Conservation (phyloP, 2,113 vertebrate genomes). For the Pachypanchax playfairii region DNA sequence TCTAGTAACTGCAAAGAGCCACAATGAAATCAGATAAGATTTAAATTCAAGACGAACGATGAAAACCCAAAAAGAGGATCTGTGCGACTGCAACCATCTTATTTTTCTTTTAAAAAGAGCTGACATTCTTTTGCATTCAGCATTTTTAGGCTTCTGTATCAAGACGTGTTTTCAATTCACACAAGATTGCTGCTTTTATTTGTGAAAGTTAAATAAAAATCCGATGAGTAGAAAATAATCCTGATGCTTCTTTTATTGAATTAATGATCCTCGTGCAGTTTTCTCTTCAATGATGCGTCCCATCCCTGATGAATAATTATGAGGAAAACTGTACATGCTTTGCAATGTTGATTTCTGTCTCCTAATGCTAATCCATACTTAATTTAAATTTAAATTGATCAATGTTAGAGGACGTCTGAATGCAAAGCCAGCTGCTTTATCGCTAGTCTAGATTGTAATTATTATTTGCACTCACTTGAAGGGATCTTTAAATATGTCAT, state of each 20-base stretch:
- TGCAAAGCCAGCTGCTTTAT: conserved; percentile 27
- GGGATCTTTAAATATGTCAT: conserved; percentile 22
- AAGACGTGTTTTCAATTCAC: not conserved
- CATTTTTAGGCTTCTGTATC: not conserved
- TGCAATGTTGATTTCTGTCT: conserved; percentile 29
- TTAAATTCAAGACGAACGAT: not conserved
- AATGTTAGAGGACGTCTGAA: conserved; percentile 17
- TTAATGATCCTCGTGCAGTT: conserved; percentile 1
- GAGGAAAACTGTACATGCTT: conserved; percentile 6
- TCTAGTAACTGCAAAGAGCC: conserved; percentile 29
- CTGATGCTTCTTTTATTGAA: conserved; percentile 7
- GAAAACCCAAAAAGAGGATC: not conserved
- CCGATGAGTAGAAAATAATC: conserved; percentile 3
- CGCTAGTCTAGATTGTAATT: conserved; percentile 24
- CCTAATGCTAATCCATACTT: conserved; percentile 42
- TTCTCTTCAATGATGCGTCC: not conserved
- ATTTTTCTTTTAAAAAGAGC: not conserved
- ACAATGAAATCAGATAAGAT: conserved; percentile 10
- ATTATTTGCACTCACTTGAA: not conserved
- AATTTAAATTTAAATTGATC: conserved; percentile 49
- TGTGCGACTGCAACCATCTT: not conserved
- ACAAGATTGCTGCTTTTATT: conserved; percentile 1
- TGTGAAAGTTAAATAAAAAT: not conserved
- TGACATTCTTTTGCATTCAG: not conserved
- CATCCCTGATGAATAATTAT: conserved; percentile 11